These are phyloP conservation scores for Chirona hameri DNA, from an alignment of 2,888 invertebrate genomes.

Conservation along the genomic window DNA sequence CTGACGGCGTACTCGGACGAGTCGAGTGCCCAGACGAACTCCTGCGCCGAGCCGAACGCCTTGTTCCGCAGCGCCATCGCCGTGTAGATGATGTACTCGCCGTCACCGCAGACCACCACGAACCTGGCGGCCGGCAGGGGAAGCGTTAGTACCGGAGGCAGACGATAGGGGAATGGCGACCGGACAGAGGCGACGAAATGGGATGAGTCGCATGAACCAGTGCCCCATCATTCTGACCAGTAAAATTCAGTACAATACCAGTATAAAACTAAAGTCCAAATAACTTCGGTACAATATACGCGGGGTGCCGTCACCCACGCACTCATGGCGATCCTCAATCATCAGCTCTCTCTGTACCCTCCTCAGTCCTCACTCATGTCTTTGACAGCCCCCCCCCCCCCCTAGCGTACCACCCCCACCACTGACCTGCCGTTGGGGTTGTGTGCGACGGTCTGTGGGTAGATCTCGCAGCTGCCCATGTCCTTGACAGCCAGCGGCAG, in stretches of 20 bases:
- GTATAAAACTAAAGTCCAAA: too few species aligned
- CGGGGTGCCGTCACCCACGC: too few species aligned
- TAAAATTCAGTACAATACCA: too few species aligned
- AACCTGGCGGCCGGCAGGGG: slow-evolving; percentile 51
- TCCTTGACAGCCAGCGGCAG: slow-evolving; percentile 94
- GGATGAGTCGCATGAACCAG: too few species aligned
- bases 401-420: background rate
- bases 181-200: too few species aligned
- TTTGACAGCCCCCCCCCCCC: too few species aligned
- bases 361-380: too few species aligned
- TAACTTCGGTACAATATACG: too few species aligned
- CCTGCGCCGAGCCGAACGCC: slow-evolving; percentile 95
- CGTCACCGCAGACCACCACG: slow-evolving; percentile 97
- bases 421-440: slow-evolving; percentile 88
- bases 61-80: slow-evolving; percentile 99
- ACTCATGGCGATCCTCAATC: too few species aligned
- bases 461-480: slow-evolving; percentile 99
- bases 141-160: background rate
- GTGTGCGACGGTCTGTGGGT: slow-evolving; percentile 96
- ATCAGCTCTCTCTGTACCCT: too few species aligned
- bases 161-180: too few species aligned
- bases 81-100: slow-evolving; percentile 99
- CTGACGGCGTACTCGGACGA: slow-evolving; percentile 77
- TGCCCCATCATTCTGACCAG: too few species aligned
- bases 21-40: slow-evolving; percentile 98